Conservation (phyloP, 2,113 vertebrate genomes). For the Chelonoidis abingdonii region DNA sequence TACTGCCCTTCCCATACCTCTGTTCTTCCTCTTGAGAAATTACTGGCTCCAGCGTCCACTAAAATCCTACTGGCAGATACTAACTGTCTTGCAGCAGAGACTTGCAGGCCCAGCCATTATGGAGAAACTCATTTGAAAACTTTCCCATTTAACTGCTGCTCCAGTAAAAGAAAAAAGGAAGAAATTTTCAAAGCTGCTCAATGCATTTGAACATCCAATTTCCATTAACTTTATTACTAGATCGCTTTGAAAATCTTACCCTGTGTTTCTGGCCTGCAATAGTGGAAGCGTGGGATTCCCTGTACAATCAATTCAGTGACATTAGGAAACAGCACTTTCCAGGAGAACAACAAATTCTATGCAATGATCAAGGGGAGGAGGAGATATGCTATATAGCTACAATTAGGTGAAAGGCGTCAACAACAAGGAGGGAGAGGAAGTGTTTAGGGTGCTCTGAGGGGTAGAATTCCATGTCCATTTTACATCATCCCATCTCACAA, state of each 20-base stretch:
- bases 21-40: neutral
- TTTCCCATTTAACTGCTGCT: neutral
- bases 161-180: neutral
- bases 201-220: neutral
- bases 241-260: neutral
- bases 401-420: neutral
- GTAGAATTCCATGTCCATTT: neutral
- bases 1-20: neutral
- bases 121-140: neutral
- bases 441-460: neutral
- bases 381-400: neutral
- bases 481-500: slow-evolving; percentile 17
- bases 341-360: neutral
- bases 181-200: neutral
- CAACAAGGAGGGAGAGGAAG: neutral
- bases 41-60: neutral
- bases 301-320: neutral
- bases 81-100: neutral
- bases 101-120: neutral
- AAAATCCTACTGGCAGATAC: neutral
- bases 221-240: neutral
- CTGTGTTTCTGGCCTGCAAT: neutral
- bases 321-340: neutral
- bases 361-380: neutral
- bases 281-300: neutral